Evolutionary conservation across 2,113 vertebrate genomes (phyloP), one percentile per base, ranked within the genome.

Genomic region (Meleagris gallopavo): DNA sequence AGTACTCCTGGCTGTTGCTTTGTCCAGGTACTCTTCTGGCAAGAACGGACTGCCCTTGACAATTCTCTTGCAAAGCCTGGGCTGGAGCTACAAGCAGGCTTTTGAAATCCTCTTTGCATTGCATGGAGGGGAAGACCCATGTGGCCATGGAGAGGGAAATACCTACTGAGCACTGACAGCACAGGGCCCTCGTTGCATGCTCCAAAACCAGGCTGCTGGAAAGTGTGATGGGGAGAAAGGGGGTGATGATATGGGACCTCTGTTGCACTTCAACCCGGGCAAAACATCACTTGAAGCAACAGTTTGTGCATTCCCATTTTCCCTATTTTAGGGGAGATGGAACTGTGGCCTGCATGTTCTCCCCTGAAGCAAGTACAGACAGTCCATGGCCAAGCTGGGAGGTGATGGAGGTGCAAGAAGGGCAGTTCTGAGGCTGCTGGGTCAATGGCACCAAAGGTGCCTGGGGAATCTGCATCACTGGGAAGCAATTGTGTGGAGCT

Each of bases 301-400:
- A 45, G 55, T 64, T 46, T 32, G 6, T 32, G 5, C 0, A 1
- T 18, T 7, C 19, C 21, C 7, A 58, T 20, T 72, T 36, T 13
- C n/a, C 27, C 2, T 13, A 0, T 20, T 34, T 8, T 45, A 50
- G 40, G 12, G 65, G 79, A 10, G 4, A 11, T 1, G 19, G 58
- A 67, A 80, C 36, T 2, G 50, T 1, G 4, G 12, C 5, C 67
- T 13, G 17, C 20, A 2, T 34, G 36, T 77, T 43, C 60, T 22
- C 9, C 2, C 1, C 41, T 9, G 30, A 50, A 32, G 8, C 3
- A 5, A 21, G 38, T 2, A 2, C 2, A 1, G 0, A 0, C 2
- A 4, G 52, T 36, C 25, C 58, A 17, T 43, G 38, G 27, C 43
- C 38, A 38, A 10, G 12, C 19, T 22, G 30, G 16, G 50, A 48